These are phyloP conservation scores for Sinosuthora webbiana DNA, from an alignment of 2,113 vertebrate species.

Conservation along the genomic window DNA sequence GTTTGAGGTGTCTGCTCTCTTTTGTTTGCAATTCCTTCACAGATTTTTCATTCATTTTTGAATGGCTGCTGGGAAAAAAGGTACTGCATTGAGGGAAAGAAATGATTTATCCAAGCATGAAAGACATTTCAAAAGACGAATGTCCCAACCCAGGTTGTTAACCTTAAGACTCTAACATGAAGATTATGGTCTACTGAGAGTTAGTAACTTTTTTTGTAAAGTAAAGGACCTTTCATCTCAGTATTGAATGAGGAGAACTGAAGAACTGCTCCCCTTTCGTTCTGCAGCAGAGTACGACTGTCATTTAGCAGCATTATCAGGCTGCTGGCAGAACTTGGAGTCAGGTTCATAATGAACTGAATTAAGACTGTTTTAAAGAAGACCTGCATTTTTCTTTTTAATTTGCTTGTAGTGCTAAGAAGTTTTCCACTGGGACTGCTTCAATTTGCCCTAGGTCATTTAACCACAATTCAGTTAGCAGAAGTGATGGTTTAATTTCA, in stretches of 20 bases:
- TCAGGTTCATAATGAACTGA: not conserved
- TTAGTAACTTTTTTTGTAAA: not conserved
- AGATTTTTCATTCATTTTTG: not conserved
- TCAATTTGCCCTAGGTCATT: not conserved
- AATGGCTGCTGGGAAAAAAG: not conserved
- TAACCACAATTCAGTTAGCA: not conserved
- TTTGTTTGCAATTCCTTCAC: not conserved
- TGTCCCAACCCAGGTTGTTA: constrained; percentile 2
- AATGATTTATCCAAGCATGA: not conserved
- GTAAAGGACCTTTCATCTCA: not conserved
- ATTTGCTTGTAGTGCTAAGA: not conserved
- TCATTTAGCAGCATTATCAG: not conserved
- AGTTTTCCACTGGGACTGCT: not conserved
- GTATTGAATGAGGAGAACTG: not conserved
- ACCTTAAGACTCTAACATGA: not conserved
- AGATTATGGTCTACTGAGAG: not conserved
- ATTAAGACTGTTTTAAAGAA: not conserved
- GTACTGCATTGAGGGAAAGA: not conserved
- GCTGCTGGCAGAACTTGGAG: not conserved
- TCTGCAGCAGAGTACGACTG: not conserved
- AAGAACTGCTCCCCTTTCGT: not conserved
- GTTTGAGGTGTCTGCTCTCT: not conserved
- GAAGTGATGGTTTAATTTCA: not conserved
- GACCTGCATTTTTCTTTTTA: not conserved
- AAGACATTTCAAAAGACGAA: constrained; percentile 9